Evolutionary conservation across 1,140 invertebrate species (phyloP).

Genomic region (Centruroides vittatus): DNA sequence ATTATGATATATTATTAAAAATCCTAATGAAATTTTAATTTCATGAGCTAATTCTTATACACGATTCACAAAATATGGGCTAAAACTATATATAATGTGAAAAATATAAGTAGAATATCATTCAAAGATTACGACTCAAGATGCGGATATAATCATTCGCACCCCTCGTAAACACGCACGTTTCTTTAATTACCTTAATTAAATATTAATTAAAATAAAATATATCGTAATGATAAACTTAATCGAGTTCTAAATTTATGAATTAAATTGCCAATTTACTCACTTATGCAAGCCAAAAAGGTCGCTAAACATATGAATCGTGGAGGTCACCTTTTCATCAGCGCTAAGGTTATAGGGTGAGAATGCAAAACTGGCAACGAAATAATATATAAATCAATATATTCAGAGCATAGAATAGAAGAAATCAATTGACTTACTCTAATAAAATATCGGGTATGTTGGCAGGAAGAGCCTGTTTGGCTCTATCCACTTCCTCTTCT

Average conservation of each 20-base stretch:
- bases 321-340: slow-evolving; percentile 49
- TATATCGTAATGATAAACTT: too few species aligned
- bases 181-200: too few species aligned
- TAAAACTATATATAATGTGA: too few species aligned
- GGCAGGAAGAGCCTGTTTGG: slow-evolving; percentile 24
- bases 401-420: neutral
- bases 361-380: slow-evolving; percentile 45
- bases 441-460: slow-evolving; percentile 9
- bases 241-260: neutral
- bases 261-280: slow-evolving; percentile 1
- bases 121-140: too few species aligned
- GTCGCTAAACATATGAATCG: slow-evolving; percentile 63
- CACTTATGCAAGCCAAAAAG: slow-evolving; percentile 45
- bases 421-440: slow-evolving; percentile 4
- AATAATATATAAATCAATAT: neutral
- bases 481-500: slow-evolving; percentile 47
- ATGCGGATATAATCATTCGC: too few species aligned
- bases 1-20: too few species aligned
- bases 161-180: too few species aligned
- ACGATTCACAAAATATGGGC: too few species aligned
- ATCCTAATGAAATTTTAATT: too few species aligned
- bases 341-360: slow-evolving; percentile 51
- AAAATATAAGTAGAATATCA: too few species aligned
- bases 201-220: too few species aligned
- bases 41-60: too few species aligned